Base-by-base conservation (phyloP, 2,888 invertebrate genomes). In the Nomada ferruginata region DNA sequence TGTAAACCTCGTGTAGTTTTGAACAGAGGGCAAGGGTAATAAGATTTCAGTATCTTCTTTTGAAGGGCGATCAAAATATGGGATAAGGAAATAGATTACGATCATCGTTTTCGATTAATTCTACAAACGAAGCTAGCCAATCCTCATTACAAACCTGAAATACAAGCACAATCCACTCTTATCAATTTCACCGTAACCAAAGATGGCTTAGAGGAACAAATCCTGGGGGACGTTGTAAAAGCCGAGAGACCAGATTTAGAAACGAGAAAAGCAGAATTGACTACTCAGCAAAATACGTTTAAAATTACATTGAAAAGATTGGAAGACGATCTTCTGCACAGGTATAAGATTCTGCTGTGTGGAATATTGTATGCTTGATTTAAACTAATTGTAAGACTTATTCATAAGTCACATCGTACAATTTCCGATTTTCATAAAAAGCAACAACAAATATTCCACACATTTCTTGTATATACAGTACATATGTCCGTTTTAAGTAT, bases 121-220 rank as follows among this genome's bases (percentile, higher is more conserved):
- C 93, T 99, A 0, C 98, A 99, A 92, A 98, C 98, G 0, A 99
- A 99, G 94, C 94, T 99, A 81, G 98, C 98, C 0, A 99, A 99
- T 94, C 98, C 98, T 0, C 98, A 98, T 94, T 99, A 98, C 93
- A 98, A 98, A 92, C 98, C 98, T 0, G 98, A 99, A 94, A 97
- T 98, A 96, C 98, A 99, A 94, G 98, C 98, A 0, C 98, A 99
- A 94, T 97, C 98, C 10, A 98, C 98, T 0, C 95, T 99, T 20
- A 98, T 99, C 83, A 98, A 99, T 94, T 99, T 99, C 91, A 98
- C 98, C 1, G 98, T 99, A 2, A 99, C 98, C 0, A 96, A 96
- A 91, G 98, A 98, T 93, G 98, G 98, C 50, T 95, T 99, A 20
- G 99, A 99, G 93, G 98, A 99, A 90, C 99, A 99, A 92, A 94